Conservation (phyloP, 2,113 vertebrate genomes). For the Amphilophus citrinellus region DNA sequence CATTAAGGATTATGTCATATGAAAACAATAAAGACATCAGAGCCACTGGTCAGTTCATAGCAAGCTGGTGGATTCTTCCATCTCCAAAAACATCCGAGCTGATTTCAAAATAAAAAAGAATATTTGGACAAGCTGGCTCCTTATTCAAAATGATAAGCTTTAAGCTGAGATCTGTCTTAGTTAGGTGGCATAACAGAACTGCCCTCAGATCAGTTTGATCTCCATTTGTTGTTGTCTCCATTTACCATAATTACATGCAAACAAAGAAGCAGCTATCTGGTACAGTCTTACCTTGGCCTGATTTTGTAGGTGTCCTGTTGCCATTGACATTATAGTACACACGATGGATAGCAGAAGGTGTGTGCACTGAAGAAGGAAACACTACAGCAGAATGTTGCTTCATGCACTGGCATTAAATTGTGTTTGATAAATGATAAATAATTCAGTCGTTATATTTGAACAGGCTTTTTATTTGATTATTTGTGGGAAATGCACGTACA, state of each 20-base stretch:
- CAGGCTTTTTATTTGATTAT: too few species aligned
- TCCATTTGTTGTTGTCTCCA: not conserved
- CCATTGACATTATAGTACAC: not conserved
- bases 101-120: not conserved
- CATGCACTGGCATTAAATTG: not conserved
- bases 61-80: not conserved
- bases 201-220: not conserved
- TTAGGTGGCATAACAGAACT: not conserved
- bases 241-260: not conserved
- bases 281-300: not conserved
- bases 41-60: slow-evolving; percentile 6
- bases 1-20: slow-evolving; percentile 5
- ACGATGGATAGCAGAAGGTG: not conserved
- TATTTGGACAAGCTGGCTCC: not conserved
- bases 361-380: not conserved
- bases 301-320: not conserved
- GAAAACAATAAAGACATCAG: not conserved
- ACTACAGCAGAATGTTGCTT: not conserved
- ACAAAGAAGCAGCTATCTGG: not conserved
- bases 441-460: too few species aligned
- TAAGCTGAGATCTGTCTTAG: not conserved
- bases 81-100: not conserved
- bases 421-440: not conserved
- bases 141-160: not conserved
- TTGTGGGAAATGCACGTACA: rapidly evolving